phyloP scores from a whole-genome alignment of 2,888 invertebrate species.

The Cenopis cana region DNA sequence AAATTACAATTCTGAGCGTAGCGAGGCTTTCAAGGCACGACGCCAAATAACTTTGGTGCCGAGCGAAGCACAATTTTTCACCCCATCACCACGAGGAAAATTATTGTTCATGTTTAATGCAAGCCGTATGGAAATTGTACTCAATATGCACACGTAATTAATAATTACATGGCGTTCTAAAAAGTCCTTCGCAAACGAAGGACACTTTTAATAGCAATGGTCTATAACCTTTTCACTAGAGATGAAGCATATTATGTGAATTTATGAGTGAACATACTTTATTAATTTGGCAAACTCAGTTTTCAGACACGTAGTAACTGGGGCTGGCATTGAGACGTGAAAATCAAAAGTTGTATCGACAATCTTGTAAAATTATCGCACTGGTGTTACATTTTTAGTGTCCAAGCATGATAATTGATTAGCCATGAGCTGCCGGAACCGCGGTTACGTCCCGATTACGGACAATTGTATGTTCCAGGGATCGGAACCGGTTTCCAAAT shows the following conservation, averaged over 20 bases:
- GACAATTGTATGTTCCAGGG: conserved; percentile 29
- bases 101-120: too few species aligned
- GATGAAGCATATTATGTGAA: neutral
- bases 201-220: neutral
- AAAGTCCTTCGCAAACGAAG: neutral
- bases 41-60: too few species aligned
- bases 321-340: conserved; percentile 66
- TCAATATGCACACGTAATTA: too few species aligned
- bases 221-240: neutral
- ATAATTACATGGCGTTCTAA: neutral
- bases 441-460: conserved; percentile 33
- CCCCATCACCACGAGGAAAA: too few species aligned
- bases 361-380: conserved; percentile 53
- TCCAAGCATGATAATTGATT: conserved; percentile 56
- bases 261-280: neutral
- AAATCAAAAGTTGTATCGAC: conserved; percentile 60
- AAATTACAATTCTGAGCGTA: too few species aligned
- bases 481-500: too few species aligned
- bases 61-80: too few species aligned
- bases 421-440: conserved; percentile 50
- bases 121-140: too few species aligned
- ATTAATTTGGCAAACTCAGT: neutral
- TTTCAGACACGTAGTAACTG: conserved; percentile 17
- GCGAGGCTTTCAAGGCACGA: too few species aligned
- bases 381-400: conserved; percentile 49